Conservation (phyloP, 2,797 vertebrate genomes). For the Austrolebias charrua region DNA sequence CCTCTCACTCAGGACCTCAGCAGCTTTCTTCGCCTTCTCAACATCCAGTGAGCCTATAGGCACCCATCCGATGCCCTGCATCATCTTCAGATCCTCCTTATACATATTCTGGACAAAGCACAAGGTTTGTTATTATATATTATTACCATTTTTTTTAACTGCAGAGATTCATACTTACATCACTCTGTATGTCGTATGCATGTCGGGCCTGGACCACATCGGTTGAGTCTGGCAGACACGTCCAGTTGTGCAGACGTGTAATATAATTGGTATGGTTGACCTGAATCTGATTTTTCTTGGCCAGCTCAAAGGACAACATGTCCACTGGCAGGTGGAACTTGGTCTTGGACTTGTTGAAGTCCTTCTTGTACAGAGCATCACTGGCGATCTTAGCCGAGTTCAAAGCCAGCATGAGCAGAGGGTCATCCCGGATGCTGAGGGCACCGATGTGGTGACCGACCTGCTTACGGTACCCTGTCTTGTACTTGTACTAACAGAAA, state of each 20-base stretch:
- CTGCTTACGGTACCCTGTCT: conserved; percentile 87
- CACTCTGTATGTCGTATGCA: conserved; percentile 84
- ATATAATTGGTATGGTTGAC: conserved; percentile 85
- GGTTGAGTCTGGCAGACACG: conserved; percentile 86
- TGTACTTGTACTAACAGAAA: conserved; percentile 75
- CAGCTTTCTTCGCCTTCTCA: conserved; percentile 87
- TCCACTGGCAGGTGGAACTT: conserved; percentile 83
- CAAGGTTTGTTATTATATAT: neutral
- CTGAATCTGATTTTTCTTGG: conserved; percentile 85
- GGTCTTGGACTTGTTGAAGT: conserved; percentile 91
- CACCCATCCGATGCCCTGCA: conserved; percentile 90
- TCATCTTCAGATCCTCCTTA: conserved; percentile 86
- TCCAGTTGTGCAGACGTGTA: conserved; percentile 85
- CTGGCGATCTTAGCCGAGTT: conserved; percentile 92
- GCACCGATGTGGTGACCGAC: conserved; percentile 93
- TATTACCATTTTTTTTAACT: too few relatives aligned
- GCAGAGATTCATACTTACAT: conserved; percentile 76
- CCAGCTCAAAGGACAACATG: conserved; percentile 87
- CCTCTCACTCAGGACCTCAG: conserved; percentile 84
- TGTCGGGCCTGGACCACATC: conserved; percentile 83
- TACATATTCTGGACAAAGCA: conserved; percentile 79
- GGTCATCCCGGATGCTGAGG: conserved; percentile 87
- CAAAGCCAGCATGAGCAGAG: conserved; percentile 90
- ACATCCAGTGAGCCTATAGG: conserved; percentile 89
- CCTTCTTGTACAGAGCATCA: conserved; percentile 84